Evolutionary conservation across 2,888 invertebrate genomes (phyloP).

Genomic region (Seladonia tumulorum): DNA sequence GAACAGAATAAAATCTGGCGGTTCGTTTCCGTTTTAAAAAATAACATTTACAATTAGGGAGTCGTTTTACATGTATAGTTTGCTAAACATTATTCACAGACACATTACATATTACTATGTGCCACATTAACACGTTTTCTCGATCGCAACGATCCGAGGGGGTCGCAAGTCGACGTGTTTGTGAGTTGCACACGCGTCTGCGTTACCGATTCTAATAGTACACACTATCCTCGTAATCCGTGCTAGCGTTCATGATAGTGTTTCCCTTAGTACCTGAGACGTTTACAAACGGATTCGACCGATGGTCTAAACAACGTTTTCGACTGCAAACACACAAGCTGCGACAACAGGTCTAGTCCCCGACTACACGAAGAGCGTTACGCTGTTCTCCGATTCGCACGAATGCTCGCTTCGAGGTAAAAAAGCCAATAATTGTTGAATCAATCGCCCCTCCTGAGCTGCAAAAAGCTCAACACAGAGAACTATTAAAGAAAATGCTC

Average conservation of each 20-base stretch:
- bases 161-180: not conserved
- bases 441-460: not conserved
- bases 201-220: not conserved
- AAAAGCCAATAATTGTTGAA: constrained; percentile 24
- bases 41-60: constrained; percentile 39
- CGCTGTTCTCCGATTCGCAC: not conserved
- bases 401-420: constrained; percentile 33
- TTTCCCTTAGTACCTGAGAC: not conserved
- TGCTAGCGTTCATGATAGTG: not conserved
- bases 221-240: not conserved
- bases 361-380: constrained; percentile 6
- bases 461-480: not conserved
- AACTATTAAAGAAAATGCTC: constrained; percentile 43
- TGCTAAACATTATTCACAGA: constrained; percentile 20
- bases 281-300: not conserved
- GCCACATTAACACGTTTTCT: not conserved
- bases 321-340: not conserved
- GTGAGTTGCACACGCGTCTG: not conserved
- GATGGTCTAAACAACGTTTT: not conserved
- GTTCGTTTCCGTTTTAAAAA: constrained; percentile 35
- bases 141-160: not conserved
- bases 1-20: constrained; percentile 17
- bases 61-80: constrained; percentile 39
- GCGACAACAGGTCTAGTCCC: constrained; percentile 5
- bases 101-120: constrained; percentile 11